These are phyloP conservation scores for Abrostola tripartita DNA, from an alignment of 2,888 invertebrate genomes.

Conservation along the genomic window DNA sequence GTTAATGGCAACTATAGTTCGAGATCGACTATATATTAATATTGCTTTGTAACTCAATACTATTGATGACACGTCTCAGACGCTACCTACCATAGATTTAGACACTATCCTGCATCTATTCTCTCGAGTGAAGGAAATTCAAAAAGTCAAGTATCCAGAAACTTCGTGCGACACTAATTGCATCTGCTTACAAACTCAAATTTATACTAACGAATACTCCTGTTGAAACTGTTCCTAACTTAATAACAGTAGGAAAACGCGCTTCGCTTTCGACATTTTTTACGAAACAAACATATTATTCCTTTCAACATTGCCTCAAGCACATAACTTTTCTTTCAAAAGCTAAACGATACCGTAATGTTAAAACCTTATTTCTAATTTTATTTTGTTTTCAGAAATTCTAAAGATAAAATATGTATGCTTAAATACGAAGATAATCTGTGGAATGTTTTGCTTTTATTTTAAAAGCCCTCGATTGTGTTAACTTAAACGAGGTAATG, in stretches of 20 bases:
- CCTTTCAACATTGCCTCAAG: slow-evolving; percentile 9
- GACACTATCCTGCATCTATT: neutral
- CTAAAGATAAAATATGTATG: slow-evolving; percentile 21
- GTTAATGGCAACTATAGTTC: neutral
- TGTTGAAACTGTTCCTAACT: slow-evolving; percentile 52
- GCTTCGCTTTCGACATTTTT: slow-evolving; percentile 16
- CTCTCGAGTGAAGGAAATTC: slow-evolving; percentile 20
- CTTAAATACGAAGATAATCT: slow-evolving; percentile 17
- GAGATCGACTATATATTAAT: slow-evolving; percentile 12
- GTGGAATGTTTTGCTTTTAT: slow-evolving; percentile 20
- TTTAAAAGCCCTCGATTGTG: slow-evolving; percentile 31
- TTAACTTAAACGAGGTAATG: slow-evolving; percentile 32
- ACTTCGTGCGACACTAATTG: slow-evolving; percentile 59
- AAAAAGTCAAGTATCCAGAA: slow-evolving; percentile 29
- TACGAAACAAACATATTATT: slow-evolving; percentile 6
- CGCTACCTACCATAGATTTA: neutral
- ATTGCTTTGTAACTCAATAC: slow-evolving; percentile 21
- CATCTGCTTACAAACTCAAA: slow-evolving; percentile 56
- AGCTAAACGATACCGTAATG: slow-evolving; percentile 21
- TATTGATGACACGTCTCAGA: slow-evolving; percentile 5
- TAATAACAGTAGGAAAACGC: slow-evolving; percentile 46
- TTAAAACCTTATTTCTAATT: slow-evolving; percentile 18
- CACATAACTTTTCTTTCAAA: slow-evolving; percentile 21
- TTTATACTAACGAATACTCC: slow-evolving; percentile 54
- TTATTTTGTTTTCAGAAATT: slow-evolving; percentile 10